These are phyloP conservation scores for Aphrocallistes beatrix DNA, from an alignment of 37 sponge, comb jelly and placozoan species.

Conservation along the genomic window DNA sequence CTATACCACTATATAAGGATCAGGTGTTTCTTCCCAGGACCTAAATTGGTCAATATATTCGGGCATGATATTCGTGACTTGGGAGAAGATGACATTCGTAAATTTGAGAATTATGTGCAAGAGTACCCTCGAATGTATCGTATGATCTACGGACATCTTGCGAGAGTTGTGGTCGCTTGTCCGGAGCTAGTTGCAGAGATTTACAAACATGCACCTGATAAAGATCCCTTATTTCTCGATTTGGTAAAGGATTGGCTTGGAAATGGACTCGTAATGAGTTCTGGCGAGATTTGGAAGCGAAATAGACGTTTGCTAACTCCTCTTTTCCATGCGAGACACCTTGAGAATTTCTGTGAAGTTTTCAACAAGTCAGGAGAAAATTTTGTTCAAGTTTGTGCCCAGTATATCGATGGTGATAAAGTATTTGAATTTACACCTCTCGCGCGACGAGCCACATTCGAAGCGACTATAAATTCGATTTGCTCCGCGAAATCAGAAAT, in stretches of 20 bases:
- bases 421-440: not conserved
- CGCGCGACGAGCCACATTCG: not conserved
- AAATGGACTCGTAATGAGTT: not conserved
- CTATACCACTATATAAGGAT: not conserved
- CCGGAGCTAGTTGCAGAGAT: not conserved
- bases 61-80: not conserved
- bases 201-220: not conserved
- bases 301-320: not conserved
- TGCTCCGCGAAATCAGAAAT: not conserved
- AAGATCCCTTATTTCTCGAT: not conserved
- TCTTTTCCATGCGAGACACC: not conserved
- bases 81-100: not conserved
- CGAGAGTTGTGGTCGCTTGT: not conserved
- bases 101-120: not conserved
- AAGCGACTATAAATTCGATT: not conserved
- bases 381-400: not conserved
- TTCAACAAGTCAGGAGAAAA: not conserved
- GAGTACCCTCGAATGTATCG: not conserved
- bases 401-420: not conserved
- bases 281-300: conserved; percentile 10
- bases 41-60: not conserved
- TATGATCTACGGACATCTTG: not conserved
- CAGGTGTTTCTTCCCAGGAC: not conserved
- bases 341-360: not conserved
- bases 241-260: not conserved